Conservation (phyloP, 2,113 vertebrate species). For the Saguinus midas region DNA sequence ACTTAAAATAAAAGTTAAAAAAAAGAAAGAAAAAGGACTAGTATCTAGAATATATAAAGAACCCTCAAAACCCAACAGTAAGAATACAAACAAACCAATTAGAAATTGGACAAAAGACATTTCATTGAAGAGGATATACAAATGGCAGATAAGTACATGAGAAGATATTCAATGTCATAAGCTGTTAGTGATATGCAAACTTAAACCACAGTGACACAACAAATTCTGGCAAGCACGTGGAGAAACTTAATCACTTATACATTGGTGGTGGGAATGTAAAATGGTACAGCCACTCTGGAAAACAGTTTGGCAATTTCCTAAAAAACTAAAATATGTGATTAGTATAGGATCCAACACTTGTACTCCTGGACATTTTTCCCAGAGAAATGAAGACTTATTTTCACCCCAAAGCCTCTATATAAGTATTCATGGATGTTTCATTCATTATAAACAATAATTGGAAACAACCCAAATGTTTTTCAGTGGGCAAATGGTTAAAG, state of each 20-base stretch:
- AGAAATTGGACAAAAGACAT: background rate
- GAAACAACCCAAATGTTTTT: background rate
- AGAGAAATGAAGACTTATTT: background rate
- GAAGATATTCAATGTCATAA: background rate
- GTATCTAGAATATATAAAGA: background rate
- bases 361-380: background rate
- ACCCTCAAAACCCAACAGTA: background rate
- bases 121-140: background rate
- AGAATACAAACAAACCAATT: background rate
- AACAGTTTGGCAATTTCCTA: background rate
- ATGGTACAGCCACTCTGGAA: background rate
- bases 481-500: background rate
- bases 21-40: background rate
- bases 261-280: background rate
- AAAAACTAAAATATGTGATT: background rate
- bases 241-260: background rate
- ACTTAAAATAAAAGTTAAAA: too few relatives aligned
- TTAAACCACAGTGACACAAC: background rate
- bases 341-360: background rate
- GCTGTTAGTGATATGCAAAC: background rate
- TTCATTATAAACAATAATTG: background rate
- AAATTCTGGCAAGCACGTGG: background rate
- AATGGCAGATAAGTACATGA: background rate
- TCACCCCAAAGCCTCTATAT: background rate
- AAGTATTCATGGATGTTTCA: background rate